Base-by-base conservation (phyloP, 2,797 vertebrate species). In the Takifugu ocellatus region DNA sequence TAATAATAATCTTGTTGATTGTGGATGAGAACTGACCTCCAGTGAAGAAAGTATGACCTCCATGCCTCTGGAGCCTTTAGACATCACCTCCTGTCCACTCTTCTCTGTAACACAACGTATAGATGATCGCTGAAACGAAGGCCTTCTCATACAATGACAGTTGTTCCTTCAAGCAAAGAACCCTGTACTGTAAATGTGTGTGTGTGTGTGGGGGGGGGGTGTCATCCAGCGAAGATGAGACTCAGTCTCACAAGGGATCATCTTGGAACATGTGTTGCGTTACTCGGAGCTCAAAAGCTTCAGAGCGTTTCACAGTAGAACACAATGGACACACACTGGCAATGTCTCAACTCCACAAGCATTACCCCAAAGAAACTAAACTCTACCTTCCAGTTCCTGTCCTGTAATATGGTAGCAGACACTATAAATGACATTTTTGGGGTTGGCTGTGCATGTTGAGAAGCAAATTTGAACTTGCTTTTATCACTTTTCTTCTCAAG, bases 31-130 rank as follows among this genome's bases (percentile, higher is more conserved):
- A 44, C 82, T 85, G 85, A 98, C 97, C 95, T 98, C 93, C 72
- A 99, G 83, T 9, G 95, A 93, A 66, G 93, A 84, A 31, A 99
- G 79, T 46, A 99, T 92, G 79, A 98, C 84, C 77, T 99, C 97
- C 89, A 99, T 93, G 76, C 93, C 97, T 72, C 86, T 93, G 75
- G 94, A 97, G 61, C 95, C 94, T 89, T 97, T 98, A 65, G 95
- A 92, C 86, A 94, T 96, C 77, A 99, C 92, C 82, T 99, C 97
- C 79, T 94, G 97, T 68, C 87, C 93, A n/a, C 91, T 95, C 90
- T 96, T 99, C 88, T 99, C 97, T 98, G 88, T 45, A 91, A 92
- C 48, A 66, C 15, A 91, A 81, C n/a, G 26, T 50, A 29, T 44
- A 11, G 43, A 65, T 61, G 33, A 21, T 9, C 2, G 44, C 6